Evolutionary conservation across 2,888 invertebrate species (phyloP).

Genomic region (Thumatha senex): DNA sequence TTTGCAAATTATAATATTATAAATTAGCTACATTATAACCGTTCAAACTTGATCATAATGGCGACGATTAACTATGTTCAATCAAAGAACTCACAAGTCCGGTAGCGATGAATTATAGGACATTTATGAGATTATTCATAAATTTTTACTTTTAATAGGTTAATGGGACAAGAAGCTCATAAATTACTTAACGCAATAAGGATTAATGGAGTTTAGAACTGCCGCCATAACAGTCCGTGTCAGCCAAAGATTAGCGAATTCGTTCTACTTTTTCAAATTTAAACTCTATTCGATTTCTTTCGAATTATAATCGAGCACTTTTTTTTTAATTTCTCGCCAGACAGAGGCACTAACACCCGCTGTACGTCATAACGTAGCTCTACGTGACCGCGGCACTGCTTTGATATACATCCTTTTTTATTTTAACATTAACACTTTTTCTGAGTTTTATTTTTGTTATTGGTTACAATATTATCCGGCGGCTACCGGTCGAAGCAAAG

Average conservation of each 20-base stretch:
- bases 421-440: constrained; percentile 55
- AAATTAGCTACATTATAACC: not conserved
- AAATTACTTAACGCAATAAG: constrained; percentile 42
- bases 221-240: constrained; percentile 11
- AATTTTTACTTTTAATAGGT: constrained; percentile 42
- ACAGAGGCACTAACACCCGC: constrained; percentile 61
- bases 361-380: constrained; percentile 74
- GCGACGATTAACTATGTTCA: constrained; percentile 4
- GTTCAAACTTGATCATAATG: not conserved
- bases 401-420: constrained; percentile 74
- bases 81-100: constrained; percentile 22
- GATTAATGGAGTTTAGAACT: constrained; percentile 26
- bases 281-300: constrained; percentile 53
- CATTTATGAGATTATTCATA: constrained; percentile 39
- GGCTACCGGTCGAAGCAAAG: constrained; percentile 78
- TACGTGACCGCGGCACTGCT: constrained; percentile 79
- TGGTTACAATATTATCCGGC: constrained; percentile 78
- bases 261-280: constrained; percentile 49
- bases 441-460: constrained; percentile 73
- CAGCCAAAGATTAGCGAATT: constrained; percentile 49
- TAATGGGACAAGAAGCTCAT: constrained; percentile 35
- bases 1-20: constrained; percentile 1
- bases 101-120: constrained; percentile 38
- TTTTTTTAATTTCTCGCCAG: constrained; percentile 65
- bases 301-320: constrained; percentile 53